Evolutionary conservation across 2,797 vertebrate genomes (phyloP).

Genomic region (Tamandua tetradactyla): DNA sequence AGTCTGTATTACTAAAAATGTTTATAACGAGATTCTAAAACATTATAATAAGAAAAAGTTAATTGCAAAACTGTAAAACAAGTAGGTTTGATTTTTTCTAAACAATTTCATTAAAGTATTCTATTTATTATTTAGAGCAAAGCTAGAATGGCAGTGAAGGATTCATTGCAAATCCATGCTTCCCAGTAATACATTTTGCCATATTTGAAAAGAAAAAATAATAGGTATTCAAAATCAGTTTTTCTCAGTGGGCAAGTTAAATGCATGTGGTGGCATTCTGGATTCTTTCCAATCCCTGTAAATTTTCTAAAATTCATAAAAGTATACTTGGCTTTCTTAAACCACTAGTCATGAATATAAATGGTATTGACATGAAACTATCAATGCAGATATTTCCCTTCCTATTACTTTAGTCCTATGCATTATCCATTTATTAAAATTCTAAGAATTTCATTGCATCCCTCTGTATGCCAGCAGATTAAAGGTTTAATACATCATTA

Average conservation of each 20-base stretch:
- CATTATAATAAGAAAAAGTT: slow-evolving; percentile 3
- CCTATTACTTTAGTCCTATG: not conserved
- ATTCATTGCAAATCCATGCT: slow-evolving; percentile 27
- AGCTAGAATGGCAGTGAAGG: slow-evolving; percentile 18
- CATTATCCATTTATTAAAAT: not conserved
- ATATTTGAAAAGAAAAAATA: slow-evolving; percentile 70
- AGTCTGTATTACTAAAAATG: slow-evolving; percentile 16
- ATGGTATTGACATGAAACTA: not conserved
- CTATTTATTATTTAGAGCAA: slow-evolving; percentile 33
- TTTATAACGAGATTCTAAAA: not conserved
- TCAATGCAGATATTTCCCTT: not conserved
- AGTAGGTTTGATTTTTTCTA: not conserved
- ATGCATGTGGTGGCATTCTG: not conserved
- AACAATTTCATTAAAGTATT: slow-evolving; percentile 44
- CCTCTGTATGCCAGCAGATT: not conserved
- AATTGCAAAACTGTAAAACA: not conserved
- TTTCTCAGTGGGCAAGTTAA: slow-evolving; percentile 23
- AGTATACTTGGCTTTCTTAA: slow-evolving; percentile 3
- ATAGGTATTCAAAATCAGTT: slow-evolving; percentile 26
- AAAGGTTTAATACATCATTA: not conserved
- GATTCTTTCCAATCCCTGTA: not conserved
- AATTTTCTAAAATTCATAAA: slow-evolving; percentile 34
- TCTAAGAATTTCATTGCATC: not conserved
- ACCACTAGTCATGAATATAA: not conserved
- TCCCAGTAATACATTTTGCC: slow-evolving; percentile 57